Base-by-base conservation (phyloP, 2,888 invertebrate species). In the Protonemura montana region DNA sequence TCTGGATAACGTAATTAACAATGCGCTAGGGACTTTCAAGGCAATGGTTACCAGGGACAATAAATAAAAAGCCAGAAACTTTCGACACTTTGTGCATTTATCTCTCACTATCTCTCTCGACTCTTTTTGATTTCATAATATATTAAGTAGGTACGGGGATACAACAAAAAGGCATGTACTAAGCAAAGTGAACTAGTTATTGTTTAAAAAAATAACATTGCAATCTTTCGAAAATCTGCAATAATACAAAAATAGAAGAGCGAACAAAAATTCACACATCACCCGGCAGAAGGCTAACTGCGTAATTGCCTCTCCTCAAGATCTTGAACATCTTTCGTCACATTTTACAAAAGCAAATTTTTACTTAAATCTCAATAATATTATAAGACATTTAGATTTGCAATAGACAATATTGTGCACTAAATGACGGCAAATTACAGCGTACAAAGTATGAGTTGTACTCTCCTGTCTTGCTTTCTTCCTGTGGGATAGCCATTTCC, bases 171-270 rank as follows among this genome's bases (percentile, higher is more conserved):
- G 59, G 76, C 59, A 76, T 27, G 16, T 76, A 84, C 84, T 76
- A 84, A 84, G 84, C 84, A 81, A 81, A 30, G 81, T 81, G 81
- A 78, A 29, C 10, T 59, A 59, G 59, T 35, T 80, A 80, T 59
- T 28, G 82, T 84, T 85, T 87, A 87, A 87, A 87, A 87, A 87
- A 87, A 87, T 87, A 87, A 87, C 80, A 86, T 86, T 85, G 85
- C 87, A 85, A 86, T 86, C 86, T 87, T 59, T 84, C 6, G 81
- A 87, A 86, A 86, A 85, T 85, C 78, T 86, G 86, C 86, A 87
- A 87, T 87, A 86, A 87, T 87, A 87, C 87, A 87, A 87, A 87
- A 87, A 87, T 87, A 87, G 82, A 87, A 82, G 83, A 87, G 83
- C 81, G 83, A 82, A 80, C 30, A 86, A 86, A 82, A 87, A 86